Conservation (phyloP, 2,888 invertebrate species). For the Cosmia pyralina region DNA sequence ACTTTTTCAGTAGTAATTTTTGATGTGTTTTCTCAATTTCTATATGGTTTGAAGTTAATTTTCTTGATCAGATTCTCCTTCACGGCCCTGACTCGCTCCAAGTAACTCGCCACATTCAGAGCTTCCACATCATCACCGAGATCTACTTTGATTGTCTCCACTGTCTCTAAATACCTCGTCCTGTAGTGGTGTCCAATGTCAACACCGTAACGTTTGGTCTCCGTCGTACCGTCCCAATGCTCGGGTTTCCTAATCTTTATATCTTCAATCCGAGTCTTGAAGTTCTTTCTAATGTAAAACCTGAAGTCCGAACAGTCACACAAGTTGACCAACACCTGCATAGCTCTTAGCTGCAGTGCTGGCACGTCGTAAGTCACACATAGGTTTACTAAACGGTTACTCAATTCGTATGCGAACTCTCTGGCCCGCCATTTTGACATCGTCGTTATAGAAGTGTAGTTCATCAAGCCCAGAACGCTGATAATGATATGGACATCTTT, state of each 20-base stretch:
- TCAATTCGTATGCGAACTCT: constrained; percentile 74
- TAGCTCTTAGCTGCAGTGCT: constrained; percentile 75
- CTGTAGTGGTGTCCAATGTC: constrained; percentile 82
- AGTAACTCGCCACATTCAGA: constrained; percentile 81
- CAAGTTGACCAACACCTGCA: constrained; percentile 82
- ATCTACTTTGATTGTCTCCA: constrained; percentile 81
- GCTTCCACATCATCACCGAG: constrained; percentile 75
- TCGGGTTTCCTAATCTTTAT: constrained; percentile 78
- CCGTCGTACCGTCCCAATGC: constrained; percentile 83
- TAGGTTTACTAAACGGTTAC: constrained; percentile 72
- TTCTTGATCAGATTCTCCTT: constrained; percentile 77
- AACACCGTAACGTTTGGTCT: constrained; percentile 75
- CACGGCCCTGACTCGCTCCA: constrained; percentile 70
- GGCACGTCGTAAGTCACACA: constrained; percentile 74
- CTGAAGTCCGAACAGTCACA: constrained; percentile 84
- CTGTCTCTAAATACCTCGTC: constrained; percentile 77
- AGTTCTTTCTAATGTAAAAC: constrained; percentile 74
- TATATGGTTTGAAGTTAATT: constrained; percentile 73
- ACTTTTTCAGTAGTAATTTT: neutral
- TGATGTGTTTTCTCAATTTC: neutral
- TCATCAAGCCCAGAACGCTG: constrained; percentile 78
- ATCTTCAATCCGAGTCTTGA: constrained; percentile 65
- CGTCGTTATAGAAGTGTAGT: constrained; percentile 79
- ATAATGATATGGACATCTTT: constrained; percentile 72
- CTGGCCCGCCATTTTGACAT: constrained; percentile 85